These are phyloP conservation scores for Hydrotaea diabolus DNA, from an alignment of 2,888 invertebrate species.

Conservation along the genomic window DNA sequence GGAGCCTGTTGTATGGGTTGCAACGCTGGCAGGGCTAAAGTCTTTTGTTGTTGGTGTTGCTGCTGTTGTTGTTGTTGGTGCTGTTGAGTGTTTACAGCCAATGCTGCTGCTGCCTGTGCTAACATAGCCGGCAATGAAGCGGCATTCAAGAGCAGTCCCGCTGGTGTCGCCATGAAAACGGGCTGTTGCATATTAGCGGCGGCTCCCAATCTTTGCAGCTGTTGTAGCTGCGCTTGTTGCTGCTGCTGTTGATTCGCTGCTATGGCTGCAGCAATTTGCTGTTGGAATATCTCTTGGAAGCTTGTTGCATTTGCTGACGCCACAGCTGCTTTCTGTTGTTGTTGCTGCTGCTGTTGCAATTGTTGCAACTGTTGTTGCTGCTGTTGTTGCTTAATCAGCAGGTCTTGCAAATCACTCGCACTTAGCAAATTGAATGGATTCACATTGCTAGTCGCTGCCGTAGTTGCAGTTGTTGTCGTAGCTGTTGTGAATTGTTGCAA, in stretches of 20 bases:
- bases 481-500: slow-evolving; percentile 78
- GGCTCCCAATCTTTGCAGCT: slow-evolving; percentile 72
- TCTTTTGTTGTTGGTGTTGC: slow-evolving; percentile 71
- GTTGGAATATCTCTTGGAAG: slow-evolving; percentile 76
- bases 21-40: slow-evolving; percentile 76
- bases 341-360: slow-evolving; percentile 64
- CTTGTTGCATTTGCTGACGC: slow-evolving; percentile 72
- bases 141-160: slow-evolving; percentile 78
- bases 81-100: slow-evolving; percentile 75
- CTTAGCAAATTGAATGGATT: slow-evolving; percentile 76
- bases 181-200: slow-evolving; percentile 76
- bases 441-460: slow-evolving; percentile 71
- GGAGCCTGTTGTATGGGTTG: slow-evolving; percentile 76
- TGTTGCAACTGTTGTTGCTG: slow-evolving; percentile 69
- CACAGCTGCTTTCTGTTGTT: slow-evolving; percentile 72
- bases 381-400: slow-evolving; percentile 75
- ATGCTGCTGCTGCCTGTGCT: slow-evolving; percentile 77
- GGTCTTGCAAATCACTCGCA: slow-evolving; percentile 74
- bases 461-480: slow-evolving; percentile 77
- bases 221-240: slow-evolving; percentile 74
- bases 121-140: slow-evolving; percentile 79
- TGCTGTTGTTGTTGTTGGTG: slow-evolving; percentile 73
- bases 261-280: slow-evolving; percentile 71
- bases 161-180: slow-evolving; percentile 80
- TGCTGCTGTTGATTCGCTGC: slow-evolving; percentile 73